Evolutionary conservation across 53 echinoderm and acorn worm species (phyloP), one percentile per base, ranked within the genome.

Genomic region (Paracentrotus lividus): DNA sequence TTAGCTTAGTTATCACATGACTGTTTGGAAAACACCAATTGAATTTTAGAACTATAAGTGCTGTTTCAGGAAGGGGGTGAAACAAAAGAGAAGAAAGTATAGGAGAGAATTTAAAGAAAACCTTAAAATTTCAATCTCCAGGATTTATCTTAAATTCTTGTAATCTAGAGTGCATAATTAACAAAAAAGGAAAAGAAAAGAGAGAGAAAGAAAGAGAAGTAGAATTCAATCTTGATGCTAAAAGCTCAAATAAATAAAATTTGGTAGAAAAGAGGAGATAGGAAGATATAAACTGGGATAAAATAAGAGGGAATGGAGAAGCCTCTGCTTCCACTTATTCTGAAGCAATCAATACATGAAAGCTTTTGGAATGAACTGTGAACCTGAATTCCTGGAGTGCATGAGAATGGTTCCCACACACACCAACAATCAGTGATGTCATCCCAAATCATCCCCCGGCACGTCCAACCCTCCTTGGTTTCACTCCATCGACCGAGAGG

Each of bases 381-480:
- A 54, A 65, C 66, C 89, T 61, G 64, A 42, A 40, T 42, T 88
- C 32, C 65, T 21, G 75, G 49, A 45, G 53, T 32, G n/a, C 75
- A 8, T 90, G 91, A 49, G 31, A 13, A 49, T 33, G 91, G 44
- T 72, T 90, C 31, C 29, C n/a, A 89, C 26, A 32, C 29, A 69
- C 38, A 53, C 53, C 76, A 90, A 8, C 72, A 68, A 34, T 72
- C 51, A 31, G 33, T 92, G 58, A 78, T 78, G 78, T 78, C 92
- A 92, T 92, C 27, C 36, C 78, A 43, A 56, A 24, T 78, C 92
- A 10, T 54, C 78, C 21, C 36, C 47, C 76, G 26, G 92, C 92
- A 92, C 92, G 92, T 81, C 56, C 58, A 53, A 26, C 60, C 92
- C 92, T 55, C 58, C 92, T 92, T 57, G 14, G 42, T 57, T 78